Conservation (phyloP, 1,140 invertebrate species). For the Caenorhabditis briggsae region DNA sequence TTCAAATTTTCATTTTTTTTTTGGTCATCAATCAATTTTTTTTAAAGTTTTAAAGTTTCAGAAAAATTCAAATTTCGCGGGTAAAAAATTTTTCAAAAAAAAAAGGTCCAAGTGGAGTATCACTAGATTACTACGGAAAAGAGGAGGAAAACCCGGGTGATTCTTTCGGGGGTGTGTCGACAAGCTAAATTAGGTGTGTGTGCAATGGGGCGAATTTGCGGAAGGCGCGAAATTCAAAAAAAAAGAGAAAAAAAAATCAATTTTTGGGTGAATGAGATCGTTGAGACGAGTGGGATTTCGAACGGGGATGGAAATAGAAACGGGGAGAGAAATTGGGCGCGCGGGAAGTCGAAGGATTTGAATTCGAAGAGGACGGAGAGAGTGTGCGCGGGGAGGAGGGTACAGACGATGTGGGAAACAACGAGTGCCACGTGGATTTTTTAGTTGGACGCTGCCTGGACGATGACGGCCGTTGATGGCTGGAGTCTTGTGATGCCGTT, state of each 20-base stretch:
- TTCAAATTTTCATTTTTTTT: neutral
- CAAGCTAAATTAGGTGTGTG: no score
- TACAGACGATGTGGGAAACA: slow-evolving; percentile 13
- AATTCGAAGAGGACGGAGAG: neutral
- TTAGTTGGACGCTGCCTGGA: neutral
- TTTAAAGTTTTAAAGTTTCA: no score
- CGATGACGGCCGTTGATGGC: neutral
- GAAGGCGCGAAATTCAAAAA: neutral
- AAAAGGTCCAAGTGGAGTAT: neutral
- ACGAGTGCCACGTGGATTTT: neutral
- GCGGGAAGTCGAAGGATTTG: neutral
- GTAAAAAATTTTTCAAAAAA: no score
- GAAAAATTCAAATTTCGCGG: neutral
- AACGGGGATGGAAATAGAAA: neutral
- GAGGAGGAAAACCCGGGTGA: no score
- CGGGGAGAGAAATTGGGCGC: neutral
- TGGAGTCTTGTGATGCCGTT: slow-evolving; percentile 40
- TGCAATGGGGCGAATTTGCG: no score
- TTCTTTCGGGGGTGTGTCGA: no score
- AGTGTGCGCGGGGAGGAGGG: slow-evolving; percentile 28
- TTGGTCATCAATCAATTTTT: neutral
- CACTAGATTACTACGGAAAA: neutral
- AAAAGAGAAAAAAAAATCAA: neutral
- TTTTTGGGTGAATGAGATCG: slow-evolving; percentile 24
- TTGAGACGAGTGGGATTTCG: slow-evolving; percentile 17